Evolutionary conservation across 2,888 invertebrate species (phyloP), one percentile per base, ranked within the genome.

Genomic region (Macaria liturata): DNA sequence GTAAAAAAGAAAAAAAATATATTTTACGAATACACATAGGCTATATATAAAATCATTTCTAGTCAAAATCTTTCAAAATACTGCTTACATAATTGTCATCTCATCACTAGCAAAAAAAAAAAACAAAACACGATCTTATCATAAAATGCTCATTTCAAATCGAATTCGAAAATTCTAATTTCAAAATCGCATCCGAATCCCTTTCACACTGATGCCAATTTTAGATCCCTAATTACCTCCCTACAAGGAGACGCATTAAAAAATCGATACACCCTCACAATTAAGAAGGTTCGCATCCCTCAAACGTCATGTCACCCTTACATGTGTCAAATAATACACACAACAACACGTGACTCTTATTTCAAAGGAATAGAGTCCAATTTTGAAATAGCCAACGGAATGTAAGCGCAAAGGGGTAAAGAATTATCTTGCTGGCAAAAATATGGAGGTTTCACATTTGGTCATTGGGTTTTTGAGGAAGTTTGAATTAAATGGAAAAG

Each of bases 191-290:
- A 7, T 37, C 4, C 34, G 34, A 37, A 37, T 37, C 56, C 54
- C 49, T 49, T 57, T 55, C 56, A 44, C 50, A 54, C 9, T 48
- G 58, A 47, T 57, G 62, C 59, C 66, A 62, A 57, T 58, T 57
- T 57, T 66, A 72, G 68, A 69, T 64, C 47, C 66, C 64, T 65
- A 66, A 65, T 65, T 66, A 62, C 57, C 62, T 62, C 59, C 64
- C 61, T 64, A 59, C 57, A 67, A 67, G 64, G 59, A 64, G 79
- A 83, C 80, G 81, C 80, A 86, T 86, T 86, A 86, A 88, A 88
- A 88, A 89, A 89, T 90, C 90, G 83, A 90, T 89, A 88, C 65
- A 75, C 81, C 81, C 80, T 81, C 80, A 88, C 86, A 88, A 89
- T 90, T 88, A 90, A 87, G 86, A 86, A 82, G 70, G 74, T 74